Conservation (phyloP, 2,113 vertebrate genomes). For the Ciconia boyciana region DNA sequence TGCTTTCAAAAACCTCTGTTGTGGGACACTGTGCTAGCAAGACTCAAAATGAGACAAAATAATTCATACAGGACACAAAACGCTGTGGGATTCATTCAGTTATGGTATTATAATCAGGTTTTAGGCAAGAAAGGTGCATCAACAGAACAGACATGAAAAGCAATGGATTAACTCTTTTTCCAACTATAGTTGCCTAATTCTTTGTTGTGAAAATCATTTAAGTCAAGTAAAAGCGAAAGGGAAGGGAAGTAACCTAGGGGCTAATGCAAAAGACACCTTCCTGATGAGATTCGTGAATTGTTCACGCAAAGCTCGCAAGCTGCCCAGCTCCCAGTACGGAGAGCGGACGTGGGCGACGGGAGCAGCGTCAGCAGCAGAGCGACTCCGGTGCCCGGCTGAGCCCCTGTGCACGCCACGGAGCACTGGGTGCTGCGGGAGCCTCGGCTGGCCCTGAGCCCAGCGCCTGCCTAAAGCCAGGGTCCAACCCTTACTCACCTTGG, state of each 20-base stretch:
- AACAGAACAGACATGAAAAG: background rate
- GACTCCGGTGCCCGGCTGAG: background rate
- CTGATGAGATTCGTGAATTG: no score
- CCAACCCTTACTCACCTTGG: background rate
- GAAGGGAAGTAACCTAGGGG: background rate
- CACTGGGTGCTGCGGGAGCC: background rate
- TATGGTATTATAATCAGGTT: background rate
- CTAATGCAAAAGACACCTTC: background rate
- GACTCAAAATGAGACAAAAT: background rate
- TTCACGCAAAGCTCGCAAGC: background rate
- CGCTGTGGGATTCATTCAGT: background rate
- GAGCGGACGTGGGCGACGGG: rapidly evolving
- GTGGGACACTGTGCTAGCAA: background rate
- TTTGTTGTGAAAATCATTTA: background rate
- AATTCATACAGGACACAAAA: background rate
- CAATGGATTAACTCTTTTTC: background rate
- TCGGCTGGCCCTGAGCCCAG: background rate
- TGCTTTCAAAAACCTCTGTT: background rate
- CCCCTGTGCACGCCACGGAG: rapidly evolving
- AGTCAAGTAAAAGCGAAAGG: background rate
- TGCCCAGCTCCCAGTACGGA: no score
- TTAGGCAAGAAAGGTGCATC: background rate
- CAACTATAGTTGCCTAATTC: background rate
- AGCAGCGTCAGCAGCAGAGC: background rate
- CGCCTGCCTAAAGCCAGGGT: background rate